Evolutionary conservation across 2,888 invertebrate genomes (phyloP).

Genomic region (Caenorhabditis afra): DNA sequence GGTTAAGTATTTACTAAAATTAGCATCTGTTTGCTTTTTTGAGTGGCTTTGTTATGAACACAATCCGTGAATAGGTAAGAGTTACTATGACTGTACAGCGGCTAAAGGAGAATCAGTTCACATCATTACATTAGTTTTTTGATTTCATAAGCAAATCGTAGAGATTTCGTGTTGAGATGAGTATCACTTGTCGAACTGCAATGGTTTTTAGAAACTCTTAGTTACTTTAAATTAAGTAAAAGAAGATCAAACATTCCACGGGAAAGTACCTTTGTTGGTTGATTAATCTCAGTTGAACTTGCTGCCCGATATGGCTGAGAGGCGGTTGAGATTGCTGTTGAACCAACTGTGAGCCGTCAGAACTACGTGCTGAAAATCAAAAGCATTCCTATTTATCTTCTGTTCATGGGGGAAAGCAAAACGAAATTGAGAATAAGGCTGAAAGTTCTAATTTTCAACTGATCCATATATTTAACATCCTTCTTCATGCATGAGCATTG

Average conservation of each 20-base stretch:
- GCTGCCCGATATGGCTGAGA: constrained; percentile 51
- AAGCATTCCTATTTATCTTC: no score
- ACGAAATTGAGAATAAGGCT: no score
- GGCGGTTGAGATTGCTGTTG: constrained; percentile 38
- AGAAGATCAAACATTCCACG: no score
- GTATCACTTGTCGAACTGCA: constrained; percentile 74
- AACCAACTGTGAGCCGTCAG: constrained; percentile 28
- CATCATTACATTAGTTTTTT: constrained; percentile 96
- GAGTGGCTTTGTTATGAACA: not conserved
- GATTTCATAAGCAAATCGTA: constrained; percentile 99
- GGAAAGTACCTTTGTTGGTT: constrained; percentile 70
- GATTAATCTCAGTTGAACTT: constrained; percentile 70
- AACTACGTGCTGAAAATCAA: constrained; percentile 63
- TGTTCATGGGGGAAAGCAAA: no score
- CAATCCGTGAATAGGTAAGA: not conserved
- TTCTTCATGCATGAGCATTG: no score
- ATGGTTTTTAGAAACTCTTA: constrained; percentile 13
- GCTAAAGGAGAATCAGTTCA: constrained; percentile 22
- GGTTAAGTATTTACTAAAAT: no score
- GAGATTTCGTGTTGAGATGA: constrained; percentile 71
- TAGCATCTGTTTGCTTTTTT: not conserved
- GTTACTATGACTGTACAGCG: constrained; percentile 13
- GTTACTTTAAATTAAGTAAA: not conserved
- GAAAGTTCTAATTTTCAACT: no score
- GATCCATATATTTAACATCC: no score